A percentile compares a stretch with the other conserved stretches of the same genome.
phyloP scores from a whole-genome alignment of 2,797 vertebrate genomes.

The Carapus acus region DNA sequence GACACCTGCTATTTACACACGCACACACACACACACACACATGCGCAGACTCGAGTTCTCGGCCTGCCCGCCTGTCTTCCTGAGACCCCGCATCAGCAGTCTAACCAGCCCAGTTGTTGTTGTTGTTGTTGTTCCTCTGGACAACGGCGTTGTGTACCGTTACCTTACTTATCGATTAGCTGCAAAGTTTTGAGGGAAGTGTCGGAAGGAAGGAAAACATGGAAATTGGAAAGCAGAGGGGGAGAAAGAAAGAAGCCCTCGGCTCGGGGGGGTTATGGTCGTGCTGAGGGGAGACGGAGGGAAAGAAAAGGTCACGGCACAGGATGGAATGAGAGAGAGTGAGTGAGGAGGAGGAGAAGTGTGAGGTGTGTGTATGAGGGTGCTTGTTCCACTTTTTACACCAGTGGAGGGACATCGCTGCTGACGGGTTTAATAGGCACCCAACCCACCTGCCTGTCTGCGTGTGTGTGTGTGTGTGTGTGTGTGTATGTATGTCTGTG shows the following conservation, averaged over 20 bases:
- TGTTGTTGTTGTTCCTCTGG: not conserved
- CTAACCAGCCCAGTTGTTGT: no score
- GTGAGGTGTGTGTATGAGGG: slow-evolving; percentile 43
- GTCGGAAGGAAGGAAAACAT: slow-evolving; percentile 1
- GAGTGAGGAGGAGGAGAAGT: slow-evolving; percentile 29
- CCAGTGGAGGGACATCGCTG: slow-evolving; percentile 56
- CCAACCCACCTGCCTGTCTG: slow-evolving; percentile 31
- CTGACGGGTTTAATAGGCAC: slow-evolving; percentile 55
- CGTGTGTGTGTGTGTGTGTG: slow-evolving; percentile 7
- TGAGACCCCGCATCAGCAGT: no score
- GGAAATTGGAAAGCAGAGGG: slow-evolving; percentile 1
- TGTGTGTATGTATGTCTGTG: slow-evolving; percentile 7
- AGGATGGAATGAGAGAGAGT: slow-evolving; percentile 22
- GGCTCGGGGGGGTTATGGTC: slow-evolving; percentile 3
- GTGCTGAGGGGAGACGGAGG: slow-evolving; percentile 1
- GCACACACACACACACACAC: not conserved
- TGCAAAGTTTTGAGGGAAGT: no score
- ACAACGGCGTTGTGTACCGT: no score
- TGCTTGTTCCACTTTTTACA: slow-evolving; percentile 53
- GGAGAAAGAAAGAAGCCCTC: not conserved
- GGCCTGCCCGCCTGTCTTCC: no score
- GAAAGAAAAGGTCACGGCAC: slow-evolving; percentile 20
- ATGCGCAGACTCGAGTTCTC: no score
- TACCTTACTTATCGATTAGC: no score
- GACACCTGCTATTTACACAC: slow-evolving; percentile 1